phyloP scores from a whole-genome alignment of 2,797 vertebrate species.

The Dendrocincla tyrannina region DNA sequence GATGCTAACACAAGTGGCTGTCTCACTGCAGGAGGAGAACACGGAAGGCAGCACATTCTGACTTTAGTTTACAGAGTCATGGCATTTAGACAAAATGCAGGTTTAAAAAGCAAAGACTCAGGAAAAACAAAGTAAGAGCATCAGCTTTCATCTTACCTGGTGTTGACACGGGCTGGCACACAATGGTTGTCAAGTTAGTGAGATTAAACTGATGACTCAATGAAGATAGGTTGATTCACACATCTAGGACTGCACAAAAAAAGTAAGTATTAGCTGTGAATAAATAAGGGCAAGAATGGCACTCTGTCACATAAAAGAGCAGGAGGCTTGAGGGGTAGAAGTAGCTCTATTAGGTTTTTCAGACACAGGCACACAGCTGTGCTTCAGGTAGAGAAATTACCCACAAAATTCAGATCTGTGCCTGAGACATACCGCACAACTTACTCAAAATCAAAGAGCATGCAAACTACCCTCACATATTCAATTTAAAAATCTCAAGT shows the following conservation, averaged over 20 bases:
- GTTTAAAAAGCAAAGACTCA: background rate
- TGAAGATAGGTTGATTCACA: background rate
- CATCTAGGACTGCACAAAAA: background rate
- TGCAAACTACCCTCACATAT: background rate
- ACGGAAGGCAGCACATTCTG: background rate
- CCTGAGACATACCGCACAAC: background rate
- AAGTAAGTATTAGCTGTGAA: background rate
- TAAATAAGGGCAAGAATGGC: background rate
- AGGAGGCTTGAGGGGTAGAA: background rate
- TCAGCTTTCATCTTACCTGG: slow-evolving; percentile 31
- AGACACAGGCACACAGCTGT: background rate
- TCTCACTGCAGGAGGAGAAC: background rate
- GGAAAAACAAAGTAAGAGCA: background rate
- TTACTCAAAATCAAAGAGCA: background rate
- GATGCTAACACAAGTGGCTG: background rate
- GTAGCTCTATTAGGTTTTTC: background rate
- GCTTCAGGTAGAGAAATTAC: background rate
- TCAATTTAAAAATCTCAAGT: background rate
- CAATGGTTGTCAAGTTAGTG: background rate
- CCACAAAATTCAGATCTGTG: background rate
- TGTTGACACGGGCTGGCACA: background rate
- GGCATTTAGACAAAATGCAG: background rate
- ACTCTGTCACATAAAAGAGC: background rate
- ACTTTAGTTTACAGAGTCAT: background rate
- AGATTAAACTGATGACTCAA: background rate